Evolutionary conservation across 30 jellyfish, hydroid and myxozoan species (phyloP), one percentile per base, ranked within the genome.

Genomic region (Aurelia coerulea): DNA sequence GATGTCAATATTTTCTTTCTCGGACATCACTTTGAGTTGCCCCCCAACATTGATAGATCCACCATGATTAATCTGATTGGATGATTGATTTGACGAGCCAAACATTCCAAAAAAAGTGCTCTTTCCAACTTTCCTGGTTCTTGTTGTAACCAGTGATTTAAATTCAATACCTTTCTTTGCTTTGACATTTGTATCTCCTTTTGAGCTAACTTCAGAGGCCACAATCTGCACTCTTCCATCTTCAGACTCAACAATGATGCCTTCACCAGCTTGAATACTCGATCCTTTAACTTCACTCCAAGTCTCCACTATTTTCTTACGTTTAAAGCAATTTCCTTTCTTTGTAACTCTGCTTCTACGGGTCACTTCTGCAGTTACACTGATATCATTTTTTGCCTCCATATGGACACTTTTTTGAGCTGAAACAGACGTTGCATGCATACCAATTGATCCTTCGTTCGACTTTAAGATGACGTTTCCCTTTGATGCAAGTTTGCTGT

Each of bases 281-380:
- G 70, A 60, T 23, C 70, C 70, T 60, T 60, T 13, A 23, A 60
- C 70, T 23, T 60, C 70, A 60, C 70, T 60, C 70, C 70, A 60
- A 17, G 70, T 60, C 35, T 13, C 70, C 70, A 60, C 70, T 60
- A 60, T 23, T 23, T 60, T 60, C 15, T 60, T 60, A 4, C 35
- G 31, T 5, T 60, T 60, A 60, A 60, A 60, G 10, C 31, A 60
- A 15, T 60, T 60, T 23, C 70, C 70, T 23, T 60, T 60, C 70
- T 60, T 60, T 23, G 70, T 60, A 2, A 17, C 37, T 10, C 37
- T 60, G 13, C 35, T 60, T 17, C 35, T n/a, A 3, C 14, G 31
- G 12, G 8, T 60, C 1, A 3, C 70, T 17, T 60, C 35, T 60
- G 70, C 70, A 17, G 70, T 17, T n/a, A 60, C 31, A 60, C 4